These are phyloP conservation scores for Amphiura filiformis DNA, from an alignment of 35 echinoderm and acorn worm genomes.

Conservation along the genomic window DNA sequence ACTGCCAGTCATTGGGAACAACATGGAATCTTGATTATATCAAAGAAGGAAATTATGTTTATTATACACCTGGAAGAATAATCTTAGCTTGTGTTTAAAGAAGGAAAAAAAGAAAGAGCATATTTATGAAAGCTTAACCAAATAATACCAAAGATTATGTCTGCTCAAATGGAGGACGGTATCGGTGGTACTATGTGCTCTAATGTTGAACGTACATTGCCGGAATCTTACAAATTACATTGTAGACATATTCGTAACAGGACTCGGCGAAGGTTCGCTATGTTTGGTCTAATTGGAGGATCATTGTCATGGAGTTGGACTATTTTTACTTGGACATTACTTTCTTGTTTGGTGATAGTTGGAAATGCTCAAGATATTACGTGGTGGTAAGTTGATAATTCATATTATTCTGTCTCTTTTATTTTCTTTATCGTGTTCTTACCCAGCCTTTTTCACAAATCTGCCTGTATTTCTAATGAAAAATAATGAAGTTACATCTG, in stretches of 20 bases:
- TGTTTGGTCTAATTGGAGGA: not conserved
- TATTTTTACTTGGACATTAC: conserved; percentile 11
- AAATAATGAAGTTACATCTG: too few relatives aligned
- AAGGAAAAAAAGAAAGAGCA: not conserved
- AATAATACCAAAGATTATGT: too few relatives aligned
- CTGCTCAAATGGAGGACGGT: not conserved
- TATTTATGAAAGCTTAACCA: not conserved
- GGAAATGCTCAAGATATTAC: conserved; percentile 29
- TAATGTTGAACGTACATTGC: not conserved
- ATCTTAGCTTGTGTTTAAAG: not conserved
- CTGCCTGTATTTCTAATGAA: too few relatives aligned
- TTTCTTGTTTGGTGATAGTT: conserved; percentile 7
- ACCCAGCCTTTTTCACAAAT: too few relatives aligned
- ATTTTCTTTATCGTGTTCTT: too few relatives aligned
- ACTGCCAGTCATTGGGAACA: not conserved
- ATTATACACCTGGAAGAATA: not conserved
- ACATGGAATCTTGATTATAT: not conserved
- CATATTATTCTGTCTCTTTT: not conserved
- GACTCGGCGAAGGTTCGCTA: not conserved
- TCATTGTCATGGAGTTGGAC: conserved; percentile 6
- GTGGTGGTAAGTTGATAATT: conserved; percentile 31
- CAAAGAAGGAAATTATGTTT: not conserved
- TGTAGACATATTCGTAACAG: not conserved
- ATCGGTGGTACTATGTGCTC: not conserved
- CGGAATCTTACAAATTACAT: not conserved